Conservation (phyloP, 2,797 vertebrate species). For the Anabas testudineus region DNA sequence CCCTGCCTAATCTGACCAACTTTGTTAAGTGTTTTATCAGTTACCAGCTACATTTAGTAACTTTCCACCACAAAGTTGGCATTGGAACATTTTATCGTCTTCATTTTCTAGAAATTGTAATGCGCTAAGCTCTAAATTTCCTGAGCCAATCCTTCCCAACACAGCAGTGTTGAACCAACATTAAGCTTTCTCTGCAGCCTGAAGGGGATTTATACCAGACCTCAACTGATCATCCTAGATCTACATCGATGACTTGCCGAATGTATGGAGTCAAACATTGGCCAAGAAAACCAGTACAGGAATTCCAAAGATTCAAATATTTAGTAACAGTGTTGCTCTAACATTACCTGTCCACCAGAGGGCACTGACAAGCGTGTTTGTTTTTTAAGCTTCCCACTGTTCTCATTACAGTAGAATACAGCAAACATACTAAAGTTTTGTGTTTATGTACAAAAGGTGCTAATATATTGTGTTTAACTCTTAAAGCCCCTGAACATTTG, state of each 20-base stretch:
- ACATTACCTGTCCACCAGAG: not conserved
- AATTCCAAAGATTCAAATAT: constrained; percentile 30
- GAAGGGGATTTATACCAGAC: not conserved
- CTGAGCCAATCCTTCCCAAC: not conserved
- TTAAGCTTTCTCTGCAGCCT: not conserved
- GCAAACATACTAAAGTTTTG: too few relatives aligned
- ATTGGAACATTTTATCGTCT: not conserved
- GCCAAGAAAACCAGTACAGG: not conserved
- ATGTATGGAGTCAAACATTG: not conserved
- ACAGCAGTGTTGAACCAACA: not conserved
- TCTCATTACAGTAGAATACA: too few relatives aligned
- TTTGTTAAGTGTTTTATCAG: not conserved
- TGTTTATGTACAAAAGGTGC: too few relatives aligned
- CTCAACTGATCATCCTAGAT: not conserved
- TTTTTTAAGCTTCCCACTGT: not conserved
- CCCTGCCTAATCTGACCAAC: too few relatives aligned
- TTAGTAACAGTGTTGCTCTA: constrained; percentile 3
- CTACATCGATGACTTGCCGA: not conserved
- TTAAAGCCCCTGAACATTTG: too few relatives aligned
- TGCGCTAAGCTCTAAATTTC: not conserved
- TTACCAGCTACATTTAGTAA: not conserved
- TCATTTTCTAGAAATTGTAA: not conserved
- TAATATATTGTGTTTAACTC: too few relatives aligned
- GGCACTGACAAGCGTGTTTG: not conserved
- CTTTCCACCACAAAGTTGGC: not conserved